Conservation (phyloP, 2,888 invertebrate genomes). For the Gastrophysa polygoni region DNA sequence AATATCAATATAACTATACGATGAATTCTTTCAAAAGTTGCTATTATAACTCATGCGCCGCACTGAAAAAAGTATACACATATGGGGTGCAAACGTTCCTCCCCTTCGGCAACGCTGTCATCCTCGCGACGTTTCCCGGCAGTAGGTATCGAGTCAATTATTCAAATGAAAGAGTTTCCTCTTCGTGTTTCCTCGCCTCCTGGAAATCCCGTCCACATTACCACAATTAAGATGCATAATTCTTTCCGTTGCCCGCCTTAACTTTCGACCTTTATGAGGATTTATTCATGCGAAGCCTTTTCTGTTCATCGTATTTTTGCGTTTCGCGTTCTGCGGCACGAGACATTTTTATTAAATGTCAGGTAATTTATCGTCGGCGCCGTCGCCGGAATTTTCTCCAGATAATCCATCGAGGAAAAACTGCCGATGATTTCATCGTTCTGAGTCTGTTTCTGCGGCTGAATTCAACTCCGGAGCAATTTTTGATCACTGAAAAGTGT, state of each 20-base stretch:
- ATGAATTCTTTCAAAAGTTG: too few relatives aligned
- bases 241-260: constrained; percentile 25
- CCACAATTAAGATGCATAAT: constrained; percentile 30
- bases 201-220: constrained; percentile 16
- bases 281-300: constrained; percentile 27
- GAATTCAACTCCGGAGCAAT: too few relatives aligned
- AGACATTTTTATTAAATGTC: constrained; percentile 30
- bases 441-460: too few relatives aligned
- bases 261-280: constrained; percentile 26
- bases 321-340: constrained; percentile 19
- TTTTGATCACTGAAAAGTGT: too few relatives aligned
- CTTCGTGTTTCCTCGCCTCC: neutral
- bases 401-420: neutral
- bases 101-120: too few relatives aligned
- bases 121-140: too few relatives aligned
- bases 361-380: constrained; percentile 26
- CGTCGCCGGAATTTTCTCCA: constrained; percentile 8
- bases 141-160: neutral
- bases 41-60: too few relatives aligned
- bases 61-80: too few relatives aligned
- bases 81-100: too few relatives aligned
- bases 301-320: constrained; percentile 27
- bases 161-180: neutral
- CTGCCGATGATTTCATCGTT: too few relatives aligned
- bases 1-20: too few relatives aligned